Evolutionary conservation across 2,888 invertebrate genomes (phyloP).

Genomic region (Drosophila paracracens): DNA sequence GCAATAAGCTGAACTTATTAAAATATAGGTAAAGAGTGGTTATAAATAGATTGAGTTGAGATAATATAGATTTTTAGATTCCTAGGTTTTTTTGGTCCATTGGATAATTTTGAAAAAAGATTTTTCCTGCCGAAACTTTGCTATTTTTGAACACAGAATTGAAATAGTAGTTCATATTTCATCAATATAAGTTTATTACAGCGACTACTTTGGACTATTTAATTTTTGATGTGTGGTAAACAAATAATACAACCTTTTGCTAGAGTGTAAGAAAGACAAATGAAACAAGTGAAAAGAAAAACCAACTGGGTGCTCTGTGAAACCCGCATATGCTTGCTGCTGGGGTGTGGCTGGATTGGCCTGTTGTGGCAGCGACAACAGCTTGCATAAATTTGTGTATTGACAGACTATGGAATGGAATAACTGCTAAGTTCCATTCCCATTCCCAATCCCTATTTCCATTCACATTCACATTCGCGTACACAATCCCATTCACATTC

Average conservation of each 20-base stretch:
- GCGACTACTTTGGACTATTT: not conserved
- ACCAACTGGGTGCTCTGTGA: constrained; percentile 42
- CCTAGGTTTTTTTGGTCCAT: not conserved
- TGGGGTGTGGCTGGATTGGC: constrained; percentile 17
- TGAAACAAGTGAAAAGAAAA: constrained; percentile 31
- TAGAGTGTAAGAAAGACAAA: constrained; percentile 20
- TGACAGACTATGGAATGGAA: constrained; percentile 70
- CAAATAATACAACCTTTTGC: constrained; percentile 4
- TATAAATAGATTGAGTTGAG: not conserved
- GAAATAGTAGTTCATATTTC: not conserved
- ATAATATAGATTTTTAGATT: not conserved
- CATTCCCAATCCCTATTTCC: constrained; percentile 10
- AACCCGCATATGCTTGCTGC: constrained; percentile 55
- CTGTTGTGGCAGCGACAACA: constrained; percentile 54
- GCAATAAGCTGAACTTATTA: not conserved
- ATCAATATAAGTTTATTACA: not conserved
- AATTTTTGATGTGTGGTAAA: not conserved
- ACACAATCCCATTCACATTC: constrained; percentile 21
- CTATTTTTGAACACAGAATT: not conserved
- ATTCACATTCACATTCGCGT: constrained; percentile 8
- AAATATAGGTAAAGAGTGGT: not conserved
- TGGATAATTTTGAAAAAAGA: not conserved
- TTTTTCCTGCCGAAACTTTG: not conserved
- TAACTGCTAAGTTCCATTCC: constrained; percentile 61
- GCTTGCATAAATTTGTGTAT: constrained; percentile 76